These are phyloP conservation scores for Ammospiza maritima DNA, from an alignment of 2,797 vertebrate genomes.

Conservation along the genomic window DNA sequence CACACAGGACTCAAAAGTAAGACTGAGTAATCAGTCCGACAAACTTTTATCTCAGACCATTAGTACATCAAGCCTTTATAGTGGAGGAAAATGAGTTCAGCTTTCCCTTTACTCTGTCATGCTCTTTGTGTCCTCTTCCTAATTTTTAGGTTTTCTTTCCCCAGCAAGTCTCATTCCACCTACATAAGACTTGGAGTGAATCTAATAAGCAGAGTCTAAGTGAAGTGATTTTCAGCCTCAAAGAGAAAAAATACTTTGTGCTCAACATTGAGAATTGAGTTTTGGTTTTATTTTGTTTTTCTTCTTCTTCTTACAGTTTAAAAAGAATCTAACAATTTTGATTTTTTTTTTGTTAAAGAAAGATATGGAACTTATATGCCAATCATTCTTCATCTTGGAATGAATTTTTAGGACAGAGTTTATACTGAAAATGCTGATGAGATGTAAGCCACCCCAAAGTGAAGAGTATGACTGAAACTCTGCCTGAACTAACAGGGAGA, in stretches of 20 bases:
- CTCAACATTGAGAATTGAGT: neutral
- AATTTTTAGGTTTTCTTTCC: neutral
- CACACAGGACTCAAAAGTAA: neutral
- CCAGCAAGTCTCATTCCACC: neutral
- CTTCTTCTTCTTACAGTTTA: neutral
- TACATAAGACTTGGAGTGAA: neutral
- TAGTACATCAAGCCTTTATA: neutral
- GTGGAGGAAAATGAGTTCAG: accelerated
- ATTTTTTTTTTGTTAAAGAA: neutral
- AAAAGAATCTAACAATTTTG: neutral
- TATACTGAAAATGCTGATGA: neutral
- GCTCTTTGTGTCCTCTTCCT: neutral
- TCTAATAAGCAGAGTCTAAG: neutral
- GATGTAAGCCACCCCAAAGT: neutral
- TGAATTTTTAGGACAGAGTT: neutral
- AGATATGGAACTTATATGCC: neutral
- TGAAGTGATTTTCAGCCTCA: neutral
- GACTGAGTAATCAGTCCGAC: neutral
- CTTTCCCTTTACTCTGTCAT: neutral
- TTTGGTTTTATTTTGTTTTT: neutral
- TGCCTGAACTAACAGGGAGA: neutral
- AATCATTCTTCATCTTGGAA: neutral
- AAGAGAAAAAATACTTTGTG: neutral
- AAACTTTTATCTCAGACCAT: neutral
- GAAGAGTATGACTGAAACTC: neutral